Evolutionary conservation across 1,140 invertebrate species (phyloP).

Genomic region (Drosophila pandora): DNA sequence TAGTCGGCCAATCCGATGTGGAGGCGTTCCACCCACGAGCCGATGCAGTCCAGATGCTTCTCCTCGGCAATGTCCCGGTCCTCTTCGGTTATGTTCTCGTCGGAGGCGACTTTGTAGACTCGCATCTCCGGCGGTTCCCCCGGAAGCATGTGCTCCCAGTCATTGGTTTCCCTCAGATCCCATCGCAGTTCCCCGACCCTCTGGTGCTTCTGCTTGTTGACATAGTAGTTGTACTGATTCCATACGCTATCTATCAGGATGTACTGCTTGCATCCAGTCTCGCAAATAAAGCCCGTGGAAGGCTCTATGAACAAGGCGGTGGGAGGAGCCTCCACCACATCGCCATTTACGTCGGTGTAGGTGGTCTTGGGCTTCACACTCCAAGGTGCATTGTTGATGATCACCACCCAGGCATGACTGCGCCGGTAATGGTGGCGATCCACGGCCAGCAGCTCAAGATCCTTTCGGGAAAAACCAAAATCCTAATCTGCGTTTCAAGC

Average conservation of each 20-base stretch:
- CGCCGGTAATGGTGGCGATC: constrained; percentile 90
- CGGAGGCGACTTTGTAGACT: constrained; percentile 70
- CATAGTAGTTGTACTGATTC: constrained; percentile 95
- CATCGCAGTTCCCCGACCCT: constrained; percentile 84
- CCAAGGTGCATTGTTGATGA: constrained; percentile 85
- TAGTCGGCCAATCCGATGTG: constrained; percentile 88
- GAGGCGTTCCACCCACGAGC: constrained; percentile 89
- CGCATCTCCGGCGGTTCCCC: constrained; percentile 86
- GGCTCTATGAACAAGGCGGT: constrained; percentile 92
- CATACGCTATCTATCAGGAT: constrained; percentile 92
- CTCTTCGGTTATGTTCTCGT: constrained; percentile 76
- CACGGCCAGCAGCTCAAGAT: constrained; percentile 88
- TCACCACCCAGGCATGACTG: constrained; percentile 93
- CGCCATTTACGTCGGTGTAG: constrained; percentile 65
- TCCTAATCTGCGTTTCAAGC: constrained; percentile 5
- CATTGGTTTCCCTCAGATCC: constrained; percentile 86
- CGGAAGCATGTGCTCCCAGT: constrained; percentile 89
- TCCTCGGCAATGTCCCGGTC: constrained; percentile 84
- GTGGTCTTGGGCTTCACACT: constrained; percentile 70
- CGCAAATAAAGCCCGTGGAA: constrained; percentile 88
- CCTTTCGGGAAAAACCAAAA: constrained; percentile 82
- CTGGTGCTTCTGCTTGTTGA: constrained; percentile 86
- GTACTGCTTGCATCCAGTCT: constrained; percentile 87
- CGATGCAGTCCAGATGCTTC: constrained; percentile 92
- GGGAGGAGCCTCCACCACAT: constrained; percentile 57